A percentile compares a stretch with the other conserved stretches of the same genome.
Evolutionary conservation across 37 sponge, comb jelly and placozoan genomes (phyloP).

Genomic region (Bolinopsis microptera): DNA sequence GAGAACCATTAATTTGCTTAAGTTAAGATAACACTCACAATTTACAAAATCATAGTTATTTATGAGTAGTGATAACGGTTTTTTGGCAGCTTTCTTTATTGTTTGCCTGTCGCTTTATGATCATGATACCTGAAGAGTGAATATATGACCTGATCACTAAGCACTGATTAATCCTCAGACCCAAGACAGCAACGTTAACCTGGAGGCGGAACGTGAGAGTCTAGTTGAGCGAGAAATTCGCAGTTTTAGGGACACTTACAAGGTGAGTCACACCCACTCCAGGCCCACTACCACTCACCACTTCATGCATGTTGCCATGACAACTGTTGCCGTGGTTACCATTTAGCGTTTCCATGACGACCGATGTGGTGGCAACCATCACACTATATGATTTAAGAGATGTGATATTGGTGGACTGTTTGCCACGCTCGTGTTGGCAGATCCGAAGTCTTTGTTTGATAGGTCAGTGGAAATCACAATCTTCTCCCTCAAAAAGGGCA

Average conservation of each 20-base stretch:
- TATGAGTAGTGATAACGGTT: too few relatives aligned
- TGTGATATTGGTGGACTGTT: slow-evolving; percentile 2
- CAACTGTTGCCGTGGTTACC: slow-evolving; percentile 14
- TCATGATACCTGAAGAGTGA: too few relatives aligned
- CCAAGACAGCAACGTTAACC: slow-evolving; percentile 64
- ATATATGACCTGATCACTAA: too few relatives aligned
- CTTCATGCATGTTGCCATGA: neutral
- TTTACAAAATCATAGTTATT: neutral
- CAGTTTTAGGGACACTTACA: slow-evolving; percentile 67
- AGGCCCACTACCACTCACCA: neutral
- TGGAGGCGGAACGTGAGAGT: slow-evolving; percentile 84
- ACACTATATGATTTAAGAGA: neutral
- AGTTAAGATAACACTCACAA: neutral
- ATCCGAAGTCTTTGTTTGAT: slow-evolving; percentile 55
- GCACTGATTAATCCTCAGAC: too few relatives aligned
- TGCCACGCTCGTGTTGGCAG: neutral
- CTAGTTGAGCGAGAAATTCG: slow-evolving; percentile 86
- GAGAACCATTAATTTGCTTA: neutral
- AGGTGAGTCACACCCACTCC: slow-evolving; percentile 20
- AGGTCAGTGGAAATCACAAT: slow-evolving; percentile 19
- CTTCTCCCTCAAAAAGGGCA: neutral
- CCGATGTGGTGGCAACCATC: neutral
- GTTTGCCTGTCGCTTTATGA: too few relatives aligned
- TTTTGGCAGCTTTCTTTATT: too few relatives aligned
- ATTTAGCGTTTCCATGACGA: neutral